Conservation (phyloP, 2,113 vertebrate genomes). For the Barbus barbus region DNA sequence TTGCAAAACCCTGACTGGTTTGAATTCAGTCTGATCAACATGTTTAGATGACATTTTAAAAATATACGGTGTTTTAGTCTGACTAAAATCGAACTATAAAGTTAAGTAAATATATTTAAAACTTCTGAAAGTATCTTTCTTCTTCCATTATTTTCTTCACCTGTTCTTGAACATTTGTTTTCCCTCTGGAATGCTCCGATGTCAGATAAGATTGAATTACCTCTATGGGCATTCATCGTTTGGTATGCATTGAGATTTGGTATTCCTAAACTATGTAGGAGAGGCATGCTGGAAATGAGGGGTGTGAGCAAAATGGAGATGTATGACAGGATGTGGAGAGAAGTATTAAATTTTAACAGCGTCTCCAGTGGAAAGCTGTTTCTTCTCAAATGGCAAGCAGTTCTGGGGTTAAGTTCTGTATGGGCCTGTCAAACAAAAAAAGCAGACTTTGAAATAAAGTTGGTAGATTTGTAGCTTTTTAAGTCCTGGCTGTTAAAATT, state of each 20-base stretch:
- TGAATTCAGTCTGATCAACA: not conserved
- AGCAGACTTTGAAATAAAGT: not conserved
- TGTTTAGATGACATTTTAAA: not conserved
- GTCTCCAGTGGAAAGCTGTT: not conserved
- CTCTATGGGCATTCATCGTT: constrained; percentile 35
- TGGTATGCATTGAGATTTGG: constrained; percentile 36
- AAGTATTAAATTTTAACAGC: not conserved
- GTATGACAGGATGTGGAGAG: constrained; percentile 28
- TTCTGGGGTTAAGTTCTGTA: not conserved
- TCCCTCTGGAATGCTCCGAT: constrained; percentile 24
- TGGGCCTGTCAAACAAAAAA: not conserved
- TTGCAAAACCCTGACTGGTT: not conserved
- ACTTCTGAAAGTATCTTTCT: not conserved
- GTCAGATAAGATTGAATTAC: constrained; percentile 53
- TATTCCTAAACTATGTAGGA: constrained; percentile 40
- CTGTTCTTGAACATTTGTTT: constrained; percentile 1
- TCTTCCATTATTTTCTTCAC: not conserved
- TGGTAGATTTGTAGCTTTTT: not conserved
- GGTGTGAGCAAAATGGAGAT: constrained; percentile 38
- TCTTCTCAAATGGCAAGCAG: not conserved
- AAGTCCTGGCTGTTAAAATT: not conserved
- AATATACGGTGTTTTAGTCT: not conserved
- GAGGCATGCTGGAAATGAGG: constrained; percentile 32
- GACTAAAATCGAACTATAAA: not conserved
- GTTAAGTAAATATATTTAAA: not conserved